Percentiles rank a stretch among this genome's conserved stretches.
Conservation (phyloP, 2,113 vertebrate species). For the Archilochus colubris region DNA sequence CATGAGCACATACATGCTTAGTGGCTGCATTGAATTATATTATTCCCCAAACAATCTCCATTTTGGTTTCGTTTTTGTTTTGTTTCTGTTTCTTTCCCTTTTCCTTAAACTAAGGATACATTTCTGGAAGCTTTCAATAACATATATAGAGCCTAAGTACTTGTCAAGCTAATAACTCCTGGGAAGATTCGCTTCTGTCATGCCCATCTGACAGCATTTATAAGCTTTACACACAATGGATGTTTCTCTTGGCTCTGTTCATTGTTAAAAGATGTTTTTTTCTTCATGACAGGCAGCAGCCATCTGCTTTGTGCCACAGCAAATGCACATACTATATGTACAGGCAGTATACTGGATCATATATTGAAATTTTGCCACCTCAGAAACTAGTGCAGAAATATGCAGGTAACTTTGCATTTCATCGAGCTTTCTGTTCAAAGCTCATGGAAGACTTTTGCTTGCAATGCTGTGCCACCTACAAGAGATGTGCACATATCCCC, state of each 20-base stretch:
- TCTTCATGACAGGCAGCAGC: background rate
- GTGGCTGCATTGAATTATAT: background rate
- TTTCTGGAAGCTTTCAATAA: background rate
- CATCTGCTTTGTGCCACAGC: background rate
- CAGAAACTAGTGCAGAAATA: background rate
- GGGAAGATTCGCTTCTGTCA: background rate
- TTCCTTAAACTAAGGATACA: background rate
- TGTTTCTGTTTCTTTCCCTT: background rate
- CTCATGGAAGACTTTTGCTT: background rate
- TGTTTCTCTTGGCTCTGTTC: background rate
- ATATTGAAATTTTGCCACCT: background rate
- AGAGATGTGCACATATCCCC: background rate
- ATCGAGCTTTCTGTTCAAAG: background rate
- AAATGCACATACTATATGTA: background rate
- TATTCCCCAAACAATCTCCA: background rate
- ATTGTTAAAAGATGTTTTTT: background rate
- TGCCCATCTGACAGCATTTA: background rate
- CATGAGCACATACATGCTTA: background rate
- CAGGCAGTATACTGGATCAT: background rate
- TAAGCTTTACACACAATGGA: background rate
- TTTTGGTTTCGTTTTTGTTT: too few species aligned
- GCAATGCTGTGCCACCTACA: background rate
- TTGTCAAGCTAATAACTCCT: background rate
- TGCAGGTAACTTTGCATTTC: background rate
- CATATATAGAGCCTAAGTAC: background rate